Percentiles rank a stretch among this genome's conserved stretches.
phyloP scores from a whole-genome alignment of 92 coral and sea anemone species.

The Epizoanthus rinbou region DNA sequence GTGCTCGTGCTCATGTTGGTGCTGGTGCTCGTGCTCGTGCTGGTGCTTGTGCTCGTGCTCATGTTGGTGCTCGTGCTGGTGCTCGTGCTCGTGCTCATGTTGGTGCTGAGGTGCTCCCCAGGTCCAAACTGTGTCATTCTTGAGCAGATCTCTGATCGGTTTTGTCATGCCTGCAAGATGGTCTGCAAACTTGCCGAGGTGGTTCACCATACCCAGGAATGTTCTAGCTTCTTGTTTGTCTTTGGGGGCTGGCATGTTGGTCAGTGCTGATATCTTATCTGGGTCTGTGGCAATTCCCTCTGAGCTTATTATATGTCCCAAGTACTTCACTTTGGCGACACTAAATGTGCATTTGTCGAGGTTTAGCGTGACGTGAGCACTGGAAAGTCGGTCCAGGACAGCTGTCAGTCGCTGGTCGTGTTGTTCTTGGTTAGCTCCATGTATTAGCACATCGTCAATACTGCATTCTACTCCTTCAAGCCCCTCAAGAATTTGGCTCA shows the following conservation, averaged over 20 bases:
- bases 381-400: slow-evolving; percentile 13
- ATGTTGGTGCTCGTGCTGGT: too few relatives aligned
- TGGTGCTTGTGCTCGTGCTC: too few relatives aligned
- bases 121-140: slow-evolving; percentile 7
- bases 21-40: too few relatives aligned
- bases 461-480: slow-evolving; percentile 31
- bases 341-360: slow-evolving; percentile 8
- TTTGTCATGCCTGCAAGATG: slow-evolving; percentile 4
- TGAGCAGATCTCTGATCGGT: slow-evolving; percentile 28
- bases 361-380: slow-evolving; percentile 43
- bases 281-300: slow-evolving; percentile 42
- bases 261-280: slow-evolving; percentile 27
- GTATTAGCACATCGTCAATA: slow-evolving; percentile 24
- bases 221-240: background rate
- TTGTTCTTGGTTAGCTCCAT: slow-evolving; percentile 1
- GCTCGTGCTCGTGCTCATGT: too few relatives aligned
- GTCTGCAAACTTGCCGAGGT: slow-evolving; percentile 7
- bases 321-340: too few relatives aligned
- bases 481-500: slow-evolving; percentile 12
- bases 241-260: slow-evolving; percentile 4
- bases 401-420: slow-evolving; percentile 12
- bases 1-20: too few relatives aligned
- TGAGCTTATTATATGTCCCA: slow-evolving; percentile 14
- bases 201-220: slow-evolving; percentile 44
- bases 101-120: slow-evolving; percentile 39